Conservation (phyloP, 30 jellyfish, hydroid and myxozoan species). For the Sanderia malayensis region DNA sequence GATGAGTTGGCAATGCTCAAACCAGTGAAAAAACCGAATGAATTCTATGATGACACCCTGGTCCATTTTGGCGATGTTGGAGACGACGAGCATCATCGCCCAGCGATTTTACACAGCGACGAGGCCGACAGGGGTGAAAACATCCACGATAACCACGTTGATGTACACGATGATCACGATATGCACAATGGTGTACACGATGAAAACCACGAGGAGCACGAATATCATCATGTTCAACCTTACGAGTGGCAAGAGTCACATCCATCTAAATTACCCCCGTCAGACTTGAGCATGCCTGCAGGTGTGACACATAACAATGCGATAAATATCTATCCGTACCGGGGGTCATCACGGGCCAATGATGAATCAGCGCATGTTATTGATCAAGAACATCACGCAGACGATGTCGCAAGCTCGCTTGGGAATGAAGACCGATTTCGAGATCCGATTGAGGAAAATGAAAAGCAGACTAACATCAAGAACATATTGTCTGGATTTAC, state of each 20-base stretch:
- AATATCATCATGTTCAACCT: not conserved
- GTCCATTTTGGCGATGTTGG: constrained; percentile 40
- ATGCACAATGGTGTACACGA: too few species aligned
- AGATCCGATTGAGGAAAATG: not conserved
- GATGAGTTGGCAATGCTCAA: constrained; percentile 40
- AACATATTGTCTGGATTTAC: constrained; percentile 40
- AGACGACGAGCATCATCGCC: too few species aligned
- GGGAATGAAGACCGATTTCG: not conserved
- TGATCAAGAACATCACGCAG: not conserved
- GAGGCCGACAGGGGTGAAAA: not conserved
- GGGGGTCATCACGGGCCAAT: not conserved
- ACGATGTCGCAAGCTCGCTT: not conserved
- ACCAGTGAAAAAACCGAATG: constrained; percentile 28
- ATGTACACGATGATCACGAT: not conserved
- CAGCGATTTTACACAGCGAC: not conserved
- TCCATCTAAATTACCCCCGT: not conserved
- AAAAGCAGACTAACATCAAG: constrained; percentile 33
- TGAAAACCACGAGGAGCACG: not conserved
- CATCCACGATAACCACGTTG: not conserved
- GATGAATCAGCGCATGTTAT: not conserved
- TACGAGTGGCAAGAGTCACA: not conserved
- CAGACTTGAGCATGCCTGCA: not conserved
- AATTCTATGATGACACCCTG: constrained; percentile 38
- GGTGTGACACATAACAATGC: not conserved
- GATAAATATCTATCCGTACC: not conserved